Base-by-base conservation (phyloP, 2,113 vertebrate genomes). In the Nibea albiflora region DNA sequence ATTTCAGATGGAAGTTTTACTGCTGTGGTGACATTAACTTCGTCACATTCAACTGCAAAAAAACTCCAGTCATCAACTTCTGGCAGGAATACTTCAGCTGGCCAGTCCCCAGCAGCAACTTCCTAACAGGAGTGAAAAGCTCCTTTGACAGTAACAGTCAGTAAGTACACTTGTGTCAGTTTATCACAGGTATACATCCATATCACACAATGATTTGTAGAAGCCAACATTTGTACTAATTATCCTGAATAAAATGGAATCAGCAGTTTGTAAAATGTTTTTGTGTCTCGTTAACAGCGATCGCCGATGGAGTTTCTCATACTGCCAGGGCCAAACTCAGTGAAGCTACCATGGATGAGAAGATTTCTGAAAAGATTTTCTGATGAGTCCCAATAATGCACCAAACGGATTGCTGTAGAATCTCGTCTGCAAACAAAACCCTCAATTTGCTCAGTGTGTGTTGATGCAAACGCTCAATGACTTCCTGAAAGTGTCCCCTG, bases 1-100 rank as follows among this genome's bases (percentile, higher is more conserved):
- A 8, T 53, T 20, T 15, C 66, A 80, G 78, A 2, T 80, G 78
- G 78, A 73, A 44, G 46, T 66, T 80, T 47, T 49, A 28, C 26
- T 80, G 78, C 78, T 80, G 78, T 17, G 4, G 16, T 53, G 31
- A 1, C 31, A 35, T 1, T 35, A 35, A 35, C 31, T 35, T 35
- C 1, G 7, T 35, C 31, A 35, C 31, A 8, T 35, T n/a, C 54
- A 67, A 67, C 46, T 61, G 42, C 53, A 42, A 19, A n/a, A 16
- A 44, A 0, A 50, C 35, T 11, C 44, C 62, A 12, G 0, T 5
- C 4, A 2, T 46, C 63, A 81, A 68, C 78, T 61, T 61, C 71
- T 81, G 22, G 22, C 0, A 2, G 28, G 78, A 81, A 11, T 9
- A 17, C 47, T 81, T 74, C 63, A 44, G 16, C 19, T 73, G 60